phyloP scores from a whole-genome alignment of 2,113 vertebrate species.

The Syngnathus typhle region DNA sequence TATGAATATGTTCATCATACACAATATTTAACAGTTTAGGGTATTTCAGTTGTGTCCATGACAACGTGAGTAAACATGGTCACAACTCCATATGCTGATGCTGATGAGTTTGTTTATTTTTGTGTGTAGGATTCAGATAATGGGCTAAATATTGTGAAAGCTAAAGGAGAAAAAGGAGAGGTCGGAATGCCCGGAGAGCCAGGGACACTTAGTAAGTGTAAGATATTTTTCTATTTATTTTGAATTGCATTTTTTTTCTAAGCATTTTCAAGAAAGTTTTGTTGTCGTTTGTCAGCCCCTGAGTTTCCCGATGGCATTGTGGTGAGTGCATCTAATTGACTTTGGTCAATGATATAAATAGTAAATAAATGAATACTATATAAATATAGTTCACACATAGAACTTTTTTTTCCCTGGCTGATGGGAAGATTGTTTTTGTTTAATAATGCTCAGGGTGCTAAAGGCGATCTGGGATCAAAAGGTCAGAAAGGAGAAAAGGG shows the following conservation, averaged over 20 bases:
- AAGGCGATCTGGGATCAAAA: constrained; percentile 66
- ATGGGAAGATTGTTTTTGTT: background rate
- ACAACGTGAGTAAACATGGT: background rate
- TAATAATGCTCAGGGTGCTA: constrained; percentile 68
- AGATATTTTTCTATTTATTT: background rate
- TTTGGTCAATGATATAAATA: background rate
- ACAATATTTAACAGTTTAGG: background rate
- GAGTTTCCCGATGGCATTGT: background rate
- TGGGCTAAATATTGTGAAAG: constrained; percentile 12
- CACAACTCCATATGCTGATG: background rate
- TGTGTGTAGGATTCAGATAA: constrained; percentile 28
- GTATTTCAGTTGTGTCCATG: background rate
- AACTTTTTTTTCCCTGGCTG: background rate
- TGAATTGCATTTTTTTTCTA: background rate
- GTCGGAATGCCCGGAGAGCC: constrained; percentile 75
- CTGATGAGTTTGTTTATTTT: background rate
- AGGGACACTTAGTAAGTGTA: constrained; percentile 73
- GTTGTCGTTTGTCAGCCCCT: constrained; percentile 1
- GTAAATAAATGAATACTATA: too few relatives aligned
- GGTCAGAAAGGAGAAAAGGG: constrained; percentile 82
- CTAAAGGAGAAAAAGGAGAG: constrained; percentile 87
- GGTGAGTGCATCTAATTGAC: background rate
- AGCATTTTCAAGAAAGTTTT: background rate
- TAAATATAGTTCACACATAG: too few relatives aligned
- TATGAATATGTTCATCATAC: background rate